Evolutionary conservation across 2,888 invertebrate species (phyloP), one percentile per base, ranked within the genome.

Genomic region (Nemapogon koenigi): DNA sequence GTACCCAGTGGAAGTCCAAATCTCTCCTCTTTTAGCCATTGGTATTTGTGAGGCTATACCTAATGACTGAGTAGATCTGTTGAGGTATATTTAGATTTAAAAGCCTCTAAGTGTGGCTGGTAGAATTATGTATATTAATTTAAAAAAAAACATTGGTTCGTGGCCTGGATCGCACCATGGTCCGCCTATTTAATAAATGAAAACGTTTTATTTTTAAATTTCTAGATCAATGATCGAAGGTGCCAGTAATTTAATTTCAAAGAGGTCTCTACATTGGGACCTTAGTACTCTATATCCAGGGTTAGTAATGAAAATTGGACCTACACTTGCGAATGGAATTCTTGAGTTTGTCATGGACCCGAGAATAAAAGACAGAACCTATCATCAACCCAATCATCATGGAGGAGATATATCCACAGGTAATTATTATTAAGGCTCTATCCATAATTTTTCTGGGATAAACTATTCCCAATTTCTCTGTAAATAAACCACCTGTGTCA

Each of bases 291-390:
- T 91, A 2, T 89, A 90, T 59, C 91, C 91, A 0, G 91, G 91
- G 0, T 60, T 92, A 8, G 81, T 83, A 40, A 85, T 92, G 81
- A 82, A 84, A 44, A 83, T 91, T 33, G 88, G 89, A 2, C 91
- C 91, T 26, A 87, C 88, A 26, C 66, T 85, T 1, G 83, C 86
- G 1, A 86, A 86, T 45, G 90, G 91, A 32, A 67, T 88, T 18
- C 70, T 91, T 22, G 89, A 91, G 52, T 91, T 92, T 51, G 83
- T 85, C 0, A 67, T 91, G 57, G 89, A 90, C 50, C 81, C 83
- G 0, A 72, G 79, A 42, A 53, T 73, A 14, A 83, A 82, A 35
- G 73, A 83, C 46, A 61, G 83, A 44, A 55, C 84, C 40, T 78
- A 79, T 43, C 68, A 72, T 37, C 63, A 70, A 16, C 72, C 84